Evolutionary conservation across 2,888 invertebrate species (phyloP), one percentile per base, ranked within the genome.

Genomic region (Bellardia pandia): DNA sequence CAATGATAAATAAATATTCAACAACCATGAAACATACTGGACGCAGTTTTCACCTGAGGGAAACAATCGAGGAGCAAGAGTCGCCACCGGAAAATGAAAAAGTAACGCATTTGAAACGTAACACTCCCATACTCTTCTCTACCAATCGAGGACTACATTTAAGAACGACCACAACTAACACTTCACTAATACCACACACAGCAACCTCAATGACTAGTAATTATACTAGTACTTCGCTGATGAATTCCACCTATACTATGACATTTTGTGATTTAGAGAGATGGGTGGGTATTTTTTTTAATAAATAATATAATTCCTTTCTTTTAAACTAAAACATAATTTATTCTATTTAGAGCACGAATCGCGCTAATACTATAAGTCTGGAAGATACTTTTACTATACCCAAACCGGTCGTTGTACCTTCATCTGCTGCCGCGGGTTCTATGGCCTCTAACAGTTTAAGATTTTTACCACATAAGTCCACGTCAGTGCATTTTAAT

Each of bases 81-180:
- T 30, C 42, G 23, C n/a, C 74, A 42, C 4, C 40, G 23, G 58
- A 60, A 45, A 76, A 51, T 79, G 76, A 76, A 79, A 79, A 71
- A 60, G 45, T 51, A 0, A 11, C 33, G 2, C 60, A 72, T 53
- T 71, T 89, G 8, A 88, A 88, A 84, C 91, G 89, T 56, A 89
- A 90, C 37, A 93, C 92, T n/a, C 93, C 93, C 33, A 91, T 93
- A 8, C 86, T 93, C 3, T 93, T 91, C 79, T 92, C 93, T 16
- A 93, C 93, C 40, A 92, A 92, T 86, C 91, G 93, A 16, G 93
- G 93, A 1, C 88, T 93, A 13, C 91, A 92, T 69, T 82, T 93
- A 64, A 90, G 93, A 16, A 86, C 91, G 45, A 48, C 86, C 58
- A 62, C 72, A 58, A n/a, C 42, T 23, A 30, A 71, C 48, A 11